A percentile compares a stretch with the other conserved stretches of the same genome.
phyloP scores from a whole-genome alignment of 2,888 invertebrate species.

The Philonicus albiceps region DNA sequence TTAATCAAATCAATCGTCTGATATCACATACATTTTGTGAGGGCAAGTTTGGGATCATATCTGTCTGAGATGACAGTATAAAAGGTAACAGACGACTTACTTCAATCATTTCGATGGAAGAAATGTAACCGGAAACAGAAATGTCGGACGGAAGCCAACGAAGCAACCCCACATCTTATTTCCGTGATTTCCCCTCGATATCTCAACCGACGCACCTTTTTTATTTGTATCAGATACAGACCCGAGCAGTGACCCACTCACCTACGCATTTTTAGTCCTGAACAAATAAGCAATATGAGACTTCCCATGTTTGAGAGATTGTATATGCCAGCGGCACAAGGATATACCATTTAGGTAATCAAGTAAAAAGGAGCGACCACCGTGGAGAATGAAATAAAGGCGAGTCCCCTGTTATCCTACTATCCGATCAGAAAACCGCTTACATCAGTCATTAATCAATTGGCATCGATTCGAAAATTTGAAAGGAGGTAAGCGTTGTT shows the following conservation, averaged over 20 bases:
- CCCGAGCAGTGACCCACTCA: not conserved
- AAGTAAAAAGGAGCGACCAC: not conserved
- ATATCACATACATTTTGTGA: not conserved
- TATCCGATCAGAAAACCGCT: conserved; percentile 32
- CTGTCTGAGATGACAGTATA: not conserved
- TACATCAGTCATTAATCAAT: conserved; percentile 38
- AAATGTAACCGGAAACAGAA: conserved; percentile 40
- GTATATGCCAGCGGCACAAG: not conserved
- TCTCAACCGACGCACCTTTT: conserved; percentile 35
- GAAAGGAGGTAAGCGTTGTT: not conserved
- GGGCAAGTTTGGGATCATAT: not conserved
- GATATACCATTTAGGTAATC: conserved; percentile 12
- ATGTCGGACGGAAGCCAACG: conserved; percentile 40
- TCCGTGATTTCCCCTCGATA: conserved; percentile 37
- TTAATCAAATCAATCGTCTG: not conserved
- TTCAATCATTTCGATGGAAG: not conserved
- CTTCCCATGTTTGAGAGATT: conserved; percentile 2
- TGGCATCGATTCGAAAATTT: conserved; percentile 24
- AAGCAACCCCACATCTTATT: conserved; percentile 44
- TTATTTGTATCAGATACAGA: not conserved
- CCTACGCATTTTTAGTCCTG: conserved; percentile 17
- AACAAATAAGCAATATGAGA: conserved; percentile 17
- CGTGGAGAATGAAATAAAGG: conserved; percentile 11
- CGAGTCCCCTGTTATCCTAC: conserved; percentile 13
- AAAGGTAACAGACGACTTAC: not conserved